Evolutionary conservation across 1,140 invertebrate species (phyloP).

Genomic region (Diprion similis): DNA sequence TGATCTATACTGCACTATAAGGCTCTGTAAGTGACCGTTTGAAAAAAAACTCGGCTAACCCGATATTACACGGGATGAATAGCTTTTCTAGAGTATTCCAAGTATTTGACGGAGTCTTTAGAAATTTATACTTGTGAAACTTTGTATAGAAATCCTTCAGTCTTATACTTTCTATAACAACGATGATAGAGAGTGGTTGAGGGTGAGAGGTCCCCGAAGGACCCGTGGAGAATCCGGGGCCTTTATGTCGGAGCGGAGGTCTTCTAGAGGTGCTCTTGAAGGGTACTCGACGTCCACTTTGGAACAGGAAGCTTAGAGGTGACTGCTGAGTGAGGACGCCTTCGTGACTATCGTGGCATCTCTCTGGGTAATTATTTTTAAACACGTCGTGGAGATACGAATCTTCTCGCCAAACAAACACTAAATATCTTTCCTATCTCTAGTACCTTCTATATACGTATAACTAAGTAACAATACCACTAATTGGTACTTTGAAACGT

Average conservation of each 20-base stretch:
- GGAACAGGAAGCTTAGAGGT: background rate
- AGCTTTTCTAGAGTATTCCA: background rate
- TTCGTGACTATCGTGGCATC: slow-evolving; percentile 62
- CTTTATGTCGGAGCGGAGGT: slow-evolving; percentile 4
- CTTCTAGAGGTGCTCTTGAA: background rate
- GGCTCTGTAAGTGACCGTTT: too few species aligned
- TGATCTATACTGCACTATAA: too few species aligned
- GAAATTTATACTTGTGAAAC: slow-evolving; percentile 3
- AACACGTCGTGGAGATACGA: slow-evolving; percentile 60
- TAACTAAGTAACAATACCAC: background rate
- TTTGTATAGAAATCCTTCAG: background rate
- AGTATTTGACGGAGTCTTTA: slow-evolving; percentile 5
- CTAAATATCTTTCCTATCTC: background rate
- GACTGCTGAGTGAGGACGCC: slow-evolving; percentile 43
- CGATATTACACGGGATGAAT: background rate
- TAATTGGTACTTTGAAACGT: too few species aligned
- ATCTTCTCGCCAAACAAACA: slow-evolving; percentile 37
- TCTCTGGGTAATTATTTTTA: slow-evolving; percentile 62
- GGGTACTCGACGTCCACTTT: background rate
- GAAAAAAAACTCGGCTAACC: background rate
- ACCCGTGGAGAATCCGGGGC: slow-evolving; percentile 1
- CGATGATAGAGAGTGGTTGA: slow-evolving; percentile 5
- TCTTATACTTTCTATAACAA: background rate
- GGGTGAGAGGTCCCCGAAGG: background rate
- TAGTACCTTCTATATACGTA: too few species aligned